Evolutionary conservation across 1,140 invertebrate species (phyloP).

Genomic region (Pararge aegeria): DNA sequence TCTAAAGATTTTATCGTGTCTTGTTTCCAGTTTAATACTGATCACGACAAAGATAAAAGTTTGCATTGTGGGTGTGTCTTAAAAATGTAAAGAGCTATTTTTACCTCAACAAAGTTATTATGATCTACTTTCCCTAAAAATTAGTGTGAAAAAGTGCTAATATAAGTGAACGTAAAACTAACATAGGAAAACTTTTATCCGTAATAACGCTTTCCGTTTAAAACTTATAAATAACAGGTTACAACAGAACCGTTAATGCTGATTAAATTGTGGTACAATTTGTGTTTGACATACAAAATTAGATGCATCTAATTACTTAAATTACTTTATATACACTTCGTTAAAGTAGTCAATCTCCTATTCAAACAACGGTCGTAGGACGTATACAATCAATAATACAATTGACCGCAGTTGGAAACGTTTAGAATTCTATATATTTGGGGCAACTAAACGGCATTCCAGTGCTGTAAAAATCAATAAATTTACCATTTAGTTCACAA

Average conservation of each 20-base stretch:
- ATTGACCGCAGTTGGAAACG: not conserved
- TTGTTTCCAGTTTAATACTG: too few species aligned
- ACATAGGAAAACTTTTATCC: too few species aligned
- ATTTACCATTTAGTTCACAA: not conserved
- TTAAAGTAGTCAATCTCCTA: not conserved
- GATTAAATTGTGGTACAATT: slow-evolving; percentile 1
- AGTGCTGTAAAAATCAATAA: not conserved
- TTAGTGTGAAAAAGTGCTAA: too few species aligned
- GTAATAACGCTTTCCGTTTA: not conserved
- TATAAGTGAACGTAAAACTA: too few species aligned
- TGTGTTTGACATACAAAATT: not conserved
- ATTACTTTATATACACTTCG: not conserved
- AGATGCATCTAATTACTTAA: not conserved
- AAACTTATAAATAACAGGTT: slow-evolving; percentile 5
- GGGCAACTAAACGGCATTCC: not conserved
- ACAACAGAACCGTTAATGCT: slow-evolving; percentile 1
- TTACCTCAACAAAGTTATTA: too few species aligned
- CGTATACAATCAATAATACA: not conserved
- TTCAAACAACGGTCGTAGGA: not conserved
- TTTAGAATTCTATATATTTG: not conserved
- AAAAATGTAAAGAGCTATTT: too few species aligned
- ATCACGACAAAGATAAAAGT: too few species aligned
- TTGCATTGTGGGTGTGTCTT: too few species aligned
- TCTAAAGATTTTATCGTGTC: too few species aligned
- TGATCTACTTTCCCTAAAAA: too few species aligned